These are phyloP conservation scores for Lucilia sericata DNA, from an alignment of 1,140 invertebrate species.

Conservation along the genomic window DNA sequence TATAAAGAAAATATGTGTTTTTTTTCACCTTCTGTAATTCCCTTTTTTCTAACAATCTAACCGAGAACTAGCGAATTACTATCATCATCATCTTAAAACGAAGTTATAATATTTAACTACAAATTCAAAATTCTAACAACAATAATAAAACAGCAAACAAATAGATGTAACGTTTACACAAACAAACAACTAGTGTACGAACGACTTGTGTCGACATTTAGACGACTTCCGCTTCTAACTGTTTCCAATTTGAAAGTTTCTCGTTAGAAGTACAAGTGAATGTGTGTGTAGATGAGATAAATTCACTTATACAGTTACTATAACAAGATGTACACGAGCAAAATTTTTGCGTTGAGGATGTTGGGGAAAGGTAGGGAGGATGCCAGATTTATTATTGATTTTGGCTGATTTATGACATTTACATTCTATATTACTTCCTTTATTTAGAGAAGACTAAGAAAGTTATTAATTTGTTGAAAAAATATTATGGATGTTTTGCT, in stretches of 20 bases:
- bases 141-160: neutral
- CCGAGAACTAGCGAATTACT: neutral
- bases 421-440: too few species aligned
- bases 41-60: neutral
- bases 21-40: neutral
- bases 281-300: neutral
- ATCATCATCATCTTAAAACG: neutral
- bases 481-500: too few species aligned
- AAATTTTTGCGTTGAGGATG: neutral
- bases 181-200: neutral
- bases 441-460: too few species aligned
- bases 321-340: too few species aligned
- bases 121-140: too few species aligned
- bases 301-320: neutral
- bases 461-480: too few species aligned
- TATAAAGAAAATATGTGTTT: neutral
- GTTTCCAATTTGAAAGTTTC: slow-evolving; percentile 27
- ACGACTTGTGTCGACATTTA: slow-evolving; percentile 43
- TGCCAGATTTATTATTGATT: neutral
- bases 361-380: neutral
- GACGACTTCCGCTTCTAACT: slow-evolving; percentile 43
- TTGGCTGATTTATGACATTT: too few species aligned
- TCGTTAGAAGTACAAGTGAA: neutral
- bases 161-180: neutral
- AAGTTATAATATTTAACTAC: neutral